These are phyloP conservation scores for Myiothlypis coronata DNA, from an alignment of 2,797 vertebrate species.

Conservation along the genomic window DNA sequence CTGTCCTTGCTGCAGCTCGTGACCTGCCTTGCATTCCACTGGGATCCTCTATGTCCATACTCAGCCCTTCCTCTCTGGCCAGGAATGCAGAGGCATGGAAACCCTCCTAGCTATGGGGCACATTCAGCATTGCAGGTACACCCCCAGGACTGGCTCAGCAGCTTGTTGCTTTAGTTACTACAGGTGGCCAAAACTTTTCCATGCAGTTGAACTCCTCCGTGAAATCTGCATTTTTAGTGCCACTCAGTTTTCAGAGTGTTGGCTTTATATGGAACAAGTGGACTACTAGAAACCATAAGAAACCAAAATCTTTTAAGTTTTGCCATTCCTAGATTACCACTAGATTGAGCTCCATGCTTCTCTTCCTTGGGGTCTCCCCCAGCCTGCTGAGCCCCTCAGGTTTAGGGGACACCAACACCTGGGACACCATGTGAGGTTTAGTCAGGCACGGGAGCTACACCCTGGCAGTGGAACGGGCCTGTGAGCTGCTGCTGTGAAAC, in stretches of 20 bases:
- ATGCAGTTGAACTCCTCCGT: background rate
- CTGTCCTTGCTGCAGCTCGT: accelerated
- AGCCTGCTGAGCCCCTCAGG: accelerated
- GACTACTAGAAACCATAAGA: background rate
- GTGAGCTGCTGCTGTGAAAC: background rate
- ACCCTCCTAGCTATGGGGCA: background rate
- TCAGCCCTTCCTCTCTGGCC: background rate
- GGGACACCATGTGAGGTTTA: accelerated
- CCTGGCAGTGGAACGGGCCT: background rate
- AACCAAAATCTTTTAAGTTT: background rate
- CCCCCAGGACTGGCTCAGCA: background rate
- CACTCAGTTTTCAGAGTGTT: background rate
- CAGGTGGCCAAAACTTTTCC: background rate
- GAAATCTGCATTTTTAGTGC: background rate
- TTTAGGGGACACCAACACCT: accelerated
- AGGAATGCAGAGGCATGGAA: background rate
- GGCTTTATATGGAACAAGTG: background rate
- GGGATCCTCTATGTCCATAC: background rate
- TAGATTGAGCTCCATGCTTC: background rate
- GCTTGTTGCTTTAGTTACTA: background rate
- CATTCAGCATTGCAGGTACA: background rate
- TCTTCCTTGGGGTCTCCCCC: background rate
- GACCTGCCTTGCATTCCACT: background rate
- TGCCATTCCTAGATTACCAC: background rate
- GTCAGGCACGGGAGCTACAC: background rate